These are phyloP conservation scores for Cantharis rufa DNA, from an alignment of 2,888 invertebrate species.

Conservation along the genomic window DNA sequence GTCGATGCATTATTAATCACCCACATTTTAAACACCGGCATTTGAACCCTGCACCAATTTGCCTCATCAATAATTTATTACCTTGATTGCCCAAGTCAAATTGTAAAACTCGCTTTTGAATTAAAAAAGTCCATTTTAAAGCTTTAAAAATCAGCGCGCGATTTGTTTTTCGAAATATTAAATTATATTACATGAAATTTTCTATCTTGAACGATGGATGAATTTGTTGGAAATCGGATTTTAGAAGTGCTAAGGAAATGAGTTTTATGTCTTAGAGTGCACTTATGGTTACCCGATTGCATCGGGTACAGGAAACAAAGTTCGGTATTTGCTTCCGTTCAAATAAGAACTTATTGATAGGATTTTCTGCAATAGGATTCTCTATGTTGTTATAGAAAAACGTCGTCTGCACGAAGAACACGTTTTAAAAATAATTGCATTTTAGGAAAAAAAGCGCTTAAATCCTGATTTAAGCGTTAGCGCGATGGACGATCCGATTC, in stretches of 20 bases:
- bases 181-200: neutral
- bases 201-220: slow-evolving; percentile 4
- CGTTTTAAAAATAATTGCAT: neutral
- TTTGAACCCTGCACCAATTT: slow-evolving; percentile 7
- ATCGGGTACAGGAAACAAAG: slow-evolving; percentile 18
- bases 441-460: neutral
- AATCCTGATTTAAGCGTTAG: neutral
- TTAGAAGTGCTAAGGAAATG: slow-evolving; percentile 22
- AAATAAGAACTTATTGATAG: slow-evolving; percentile 25
- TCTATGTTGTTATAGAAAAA: neutral
- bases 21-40: slow-evolving; percentile 18
- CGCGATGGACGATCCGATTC: slow-evolving; percentile 17
- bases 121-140: slow-evolving; percentile 11
- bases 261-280: slow-evolving; percentile 23
- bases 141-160: neutral
- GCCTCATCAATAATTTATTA: slow-evolving; percentile 13
- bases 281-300: slow-evolving; percentile 14
- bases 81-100: neutral
- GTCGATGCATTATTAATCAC: slow-evolving; percentile 21
- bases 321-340: slow-evolving; percentile 32
- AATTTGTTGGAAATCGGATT: slow-evolving; percentile 22
- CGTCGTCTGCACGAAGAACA: neutral
- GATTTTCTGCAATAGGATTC: slow-evolving; percentile 28
- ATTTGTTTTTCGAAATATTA: neutral
- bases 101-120: neutral